Percentiles rank a stretch among this genome's conserved stretches.
Conservation (phyloP, 2,797 vertebrate species). For the Coregonus sp. region DNA sequence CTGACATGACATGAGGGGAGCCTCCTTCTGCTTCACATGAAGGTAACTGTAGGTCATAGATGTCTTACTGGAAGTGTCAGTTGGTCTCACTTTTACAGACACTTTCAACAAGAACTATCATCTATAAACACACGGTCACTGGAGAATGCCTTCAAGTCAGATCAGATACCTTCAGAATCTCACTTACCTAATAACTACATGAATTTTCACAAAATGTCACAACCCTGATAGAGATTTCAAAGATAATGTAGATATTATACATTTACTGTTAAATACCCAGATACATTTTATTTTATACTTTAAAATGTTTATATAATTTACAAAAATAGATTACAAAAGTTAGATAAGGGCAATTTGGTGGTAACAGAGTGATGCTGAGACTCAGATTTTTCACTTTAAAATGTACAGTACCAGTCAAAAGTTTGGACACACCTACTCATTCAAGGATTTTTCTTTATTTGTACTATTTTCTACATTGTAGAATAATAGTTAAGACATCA, state of each 20-base stretch:
- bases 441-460: too few relatives aligned
- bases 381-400: too few relatives aligned
- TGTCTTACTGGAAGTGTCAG: conserved; percentile 19
- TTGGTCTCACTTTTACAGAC: conserved; percentile 22
- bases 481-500: too few relatives aligned
- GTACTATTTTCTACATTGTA: too few relatives aligned
- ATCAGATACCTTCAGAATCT: neutral
- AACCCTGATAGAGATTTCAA: neutral
- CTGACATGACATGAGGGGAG: conserved; percentile 8
- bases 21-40: neutral
- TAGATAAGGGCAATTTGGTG: neutral
- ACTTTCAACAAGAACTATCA: conserved; percentile 11
- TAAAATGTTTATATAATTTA: neutral
- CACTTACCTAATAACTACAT: conserved; percentile 1
- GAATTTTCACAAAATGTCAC: neutral
- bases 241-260: neutral
- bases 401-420: too few relatives aligned
- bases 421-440: too few relatives aligned
- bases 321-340: neutral
- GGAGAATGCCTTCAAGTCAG: conserved; percentile 3
- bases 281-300: neutral
- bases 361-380: too few relatives aligned
- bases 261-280: neutral
- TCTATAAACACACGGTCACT: conserved; percentile 1
- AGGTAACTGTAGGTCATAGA: conserved; percentile 17